phyloP scores from a whole-genome alignment of 1,140 invertebrate genomes.

The Drosophila baimaii region DNA sequence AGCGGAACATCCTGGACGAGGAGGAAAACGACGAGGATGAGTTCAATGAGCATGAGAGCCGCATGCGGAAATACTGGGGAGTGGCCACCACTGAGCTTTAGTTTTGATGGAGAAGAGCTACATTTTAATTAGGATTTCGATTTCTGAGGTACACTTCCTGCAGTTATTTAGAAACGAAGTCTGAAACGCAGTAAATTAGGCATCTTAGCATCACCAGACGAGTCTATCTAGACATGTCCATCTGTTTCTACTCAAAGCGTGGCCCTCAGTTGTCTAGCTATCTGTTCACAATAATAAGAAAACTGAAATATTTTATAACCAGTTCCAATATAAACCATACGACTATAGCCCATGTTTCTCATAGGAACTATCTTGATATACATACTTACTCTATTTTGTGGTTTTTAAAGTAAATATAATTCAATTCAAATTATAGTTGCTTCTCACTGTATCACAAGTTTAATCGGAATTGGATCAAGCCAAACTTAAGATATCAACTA shows the following conservation, averaged over 20 bases:
- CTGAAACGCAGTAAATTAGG: neutral
- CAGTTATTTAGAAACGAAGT: too few species aligned
- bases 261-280: too few species aligned
- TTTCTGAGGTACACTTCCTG: too few species aligned
- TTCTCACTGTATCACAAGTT: too few species aligned
- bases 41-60: slow-evolving; percentile 87
- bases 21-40: slow-evolving; percentile 85
- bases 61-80: slow-evolving; percentile 95
- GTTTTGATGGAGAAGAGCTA: too few species aligned
- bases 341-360: neutral
- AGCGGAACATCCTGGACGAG: slow-evolving; percentile 87
- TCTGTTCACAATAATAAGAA: too few species aligned
- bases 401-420: neutral
- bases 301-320: too few species aligned
- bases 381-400: neutral
- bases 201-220: neutral
- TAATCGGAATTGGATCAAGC: too few species aligned
- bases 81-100: slow-evolving; percentile 91
- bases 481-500: neutral
- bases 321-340: too few species aligned
- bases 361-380: neutral
- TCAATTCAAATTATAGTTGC: neutral
- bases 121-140: too few species aligned
- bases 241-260: too few species aligned
- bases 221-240: neutral